Percentiles rank a stretch among this genome's conserved stretches.
Evolutionary conservation across 1,140 invertebrate genomes (phyloP).

Genomic region (Neodiprion fabricii): DNA sequence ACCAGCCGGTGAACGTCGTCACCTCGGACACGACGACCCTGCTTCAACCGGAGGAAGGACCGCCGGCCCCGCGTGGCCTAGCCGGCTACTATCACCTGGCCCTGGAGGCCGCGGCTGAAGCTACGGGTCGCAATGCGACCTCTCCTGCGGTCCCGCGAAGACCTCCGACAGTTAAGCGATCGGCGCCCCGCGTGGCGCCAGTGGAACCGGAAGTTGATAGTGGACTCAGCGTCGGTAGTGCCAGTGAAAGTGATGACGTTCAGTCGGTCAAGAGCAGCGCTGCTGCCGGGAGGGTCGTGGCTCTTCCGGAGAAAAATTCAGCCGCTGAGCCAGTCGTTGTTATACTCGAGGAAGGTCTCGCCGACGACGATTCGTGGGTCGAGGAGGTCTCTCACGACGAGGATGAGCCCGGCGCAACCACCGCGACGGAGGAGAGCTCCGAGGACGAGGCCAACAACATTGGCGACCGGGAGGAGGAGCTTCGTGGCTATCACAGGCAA

Average conservation of each 20-base stretch:
- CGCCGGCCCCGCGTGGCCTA: constrained; percentile 48
- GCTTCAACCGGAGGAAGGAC: constrained; percentile 59
- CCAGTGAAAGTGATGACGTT: constrained; percentile 57
- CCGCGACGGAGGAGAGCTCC: constrained; percentile 62
- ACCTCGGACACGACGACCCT: constrained; percentile 75
- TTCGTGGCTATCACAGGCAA: constrained; percentile 79
- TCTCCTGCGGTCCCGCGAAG: constrained; percentile 48
- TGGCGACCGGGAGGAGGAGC: constrained; percentile 77
- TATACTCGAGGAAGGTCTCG: constrained; percentile 82
- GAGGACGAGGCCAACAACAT: constrained; percentile 61
- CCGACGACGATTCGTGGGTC: constrained; percentile 88
- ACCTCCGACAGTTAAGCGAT: constrained; percentile 44
- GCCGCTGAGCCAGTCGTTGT: constrained; percentile 61
- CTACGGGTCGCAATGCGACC: constrained; percentile 34
- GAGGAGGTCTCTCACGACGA: constrained; percentile 82
- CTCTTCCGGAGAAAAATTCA: constrained; percentile 68
- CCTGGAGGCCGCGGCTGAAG: constrained; percentile 47
- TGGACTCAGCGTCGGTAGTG: constrained; percentile 54
- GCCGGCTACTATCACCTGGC: constrained; percentile 58
- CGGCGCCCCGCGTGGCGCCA: constrained; percentile 30
- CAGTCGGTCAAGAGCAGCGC: constrained; percentile 43
- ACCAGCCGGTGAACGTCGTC: constrained; percentile 72
- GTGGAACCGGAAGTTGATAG: constrained; percentile 52
- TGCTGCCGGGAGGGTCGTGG: constrained; percentile 36
- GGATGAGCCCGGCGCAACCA: constrained; percentile 63